Base-by-base conservation (phyloP, 2,888 invertebrate species). In the Ophion ellenae region DNA sequence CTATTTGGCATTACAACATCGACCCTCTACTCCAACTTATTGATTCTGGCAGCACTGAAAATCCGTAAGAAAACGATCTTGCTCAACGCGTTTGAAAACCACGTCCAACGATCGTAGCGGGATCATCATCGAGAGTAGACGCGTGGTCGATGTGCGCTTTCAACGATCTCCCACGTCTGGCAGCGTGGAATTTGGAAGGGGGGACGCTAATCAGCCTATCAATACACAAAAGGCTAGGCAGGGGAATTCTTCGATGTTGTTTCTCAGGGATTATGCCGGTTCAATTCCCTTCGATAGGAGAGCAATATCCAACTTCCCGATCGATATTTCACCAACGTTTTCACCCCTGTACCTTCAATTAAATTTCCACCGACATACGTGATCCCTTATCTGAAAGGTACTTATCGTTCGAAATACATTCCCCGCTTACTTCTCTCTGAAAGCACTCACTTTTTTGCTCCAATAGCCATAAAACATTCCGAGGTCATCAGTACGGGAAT, bases 361-460 rank as follows among this genome's bases (percentile, higher is more conserved):
- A 4, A 45, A 17, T 28, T 45, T 14, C 4, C 45, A 40, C 45
- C 9, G 45, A 20, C 40, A 11, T 6, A 59, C 40, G 40, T 10
- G 24, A 45, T 77, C 14, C 36, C 32, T 20, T 17, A 59, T 59
- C 45, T 17, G 17, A 3, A 67, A 67, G 20, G 3, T 57, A 28
- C 28, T 45, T 40, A 24, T 47, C 45, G 63, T 63, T 2, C 11
- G 36, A 77, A 57, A 70, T 67, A 24, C 40, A n/a, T 61, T 32
- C 10, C 24, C 53, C 78, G 57, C 61, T 63, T 20, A 77, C 59
- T 63, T 24, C 67, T 67, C 40, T 36, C 53, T 10, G 61, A 69
- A 86, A 83, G 73, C 83, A 69, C 80, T 86, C 76, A 74, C 74
- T 83, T 83, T 77, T 85, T 86, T 81, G 81, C 77, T 24, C 45